These are phyloP conservation scores for Drosophila falleni DNA, from an alignment of 2,888 invertebrate species.

Conservation along the genomic window DNA sequence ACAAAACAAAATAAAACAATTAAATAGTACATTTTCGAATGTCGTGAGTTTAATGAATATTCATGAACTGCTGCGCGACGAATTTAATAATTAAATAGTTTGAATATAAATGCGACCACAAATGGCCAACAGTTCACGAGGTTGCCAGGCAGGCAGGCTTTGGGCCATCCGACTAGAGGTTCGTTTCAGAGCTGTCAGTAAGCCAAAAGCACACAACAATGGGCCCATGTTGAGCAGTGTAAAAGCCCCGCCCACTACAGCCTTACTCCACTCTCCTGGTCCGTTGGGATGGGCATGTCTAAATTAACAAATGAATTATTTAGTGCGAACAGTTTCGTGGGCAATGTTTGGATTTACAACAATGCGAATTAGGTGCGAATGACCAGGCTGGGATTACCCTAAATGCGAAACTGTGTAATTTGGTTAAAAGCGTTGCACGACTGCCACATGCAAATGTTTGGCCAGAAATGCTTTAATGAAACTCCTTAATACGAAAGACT, in stretches of 20 bases:
- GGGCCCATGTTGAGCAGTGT: not conserved
- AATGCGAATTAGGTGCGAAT: conserved; percentile 78
- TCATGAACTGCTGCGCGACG: conserved; percentile 60
- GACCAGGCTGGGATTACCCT: conserved; percentile 70
- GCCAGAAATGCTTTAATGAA: conserved; percentile 30
- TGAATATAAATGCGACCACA: conserved; percentile 67
- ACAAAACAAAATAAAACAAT: conserved; percentile 61
- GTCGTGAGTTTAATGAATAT: conserved; percentile 74
- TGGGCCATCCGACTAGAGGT: conserved; percentile 10
- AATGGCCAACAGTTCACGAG: conserved; percentile 39
- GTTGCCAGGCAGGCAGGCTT: conserved; percentile 1
- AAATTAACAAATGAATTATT: conserved; percentile 80
- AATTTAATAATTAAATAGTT: conserved; percentile 74
- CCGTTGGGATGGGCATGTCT: conserved; percentile 52
- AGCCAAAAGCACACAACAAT: conserved; percentile 51
- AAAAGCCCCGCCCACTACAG: not conserved
- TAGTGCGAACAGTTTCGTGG: conserved; percentile 74
- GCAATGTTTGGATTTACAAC: conserved; percentile 68
- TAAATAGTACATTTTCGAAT: conserved; percentile 69
- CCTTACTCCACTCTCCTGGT: not conserved
- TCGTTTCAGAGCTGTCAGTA: conserved; percentile 35
- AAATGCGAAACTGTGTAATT: conserved; percentile 74
- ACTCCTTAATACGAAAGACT: not conserved
- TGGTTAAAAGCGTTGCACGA: conserved; percentile 62
- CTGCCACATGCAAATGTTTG: conserved; percentile 17